Evolutionary conservation across 2,888 invertebrate species (phyloP).

Genomic region (Synergus japonicus): DNA sequence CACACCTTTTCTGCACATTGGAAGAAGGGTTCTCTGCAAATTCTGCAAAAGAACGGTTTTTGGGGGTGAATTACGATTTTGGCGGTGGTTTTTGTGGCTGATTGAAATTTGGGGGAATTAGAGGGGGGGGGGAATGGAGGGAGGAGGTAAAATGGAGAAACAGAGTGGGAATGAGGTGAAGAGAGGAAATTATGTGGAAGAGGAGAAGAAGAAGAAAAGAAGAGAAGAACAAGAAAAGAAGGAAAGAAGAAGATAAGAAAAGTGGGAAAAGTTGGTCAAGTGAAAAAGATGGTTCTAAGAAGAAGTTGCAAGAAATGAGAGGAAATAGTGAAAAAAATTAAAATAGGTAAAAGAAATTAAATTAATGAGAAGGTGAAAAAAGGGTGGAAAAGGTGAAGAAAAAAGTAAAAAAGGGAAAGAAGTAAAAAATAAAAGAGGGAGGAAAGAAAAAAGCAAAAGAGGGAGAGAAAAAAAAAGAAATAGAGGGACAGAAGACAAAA

Average conservation of each 20-base stretch:
- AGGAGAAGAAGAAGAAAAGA: background rate
- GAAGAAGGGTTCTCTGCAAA: slow-evolving; percentile 3
- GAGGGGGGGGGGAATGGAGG: background rate
- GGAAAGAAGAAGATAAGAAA: background rate
- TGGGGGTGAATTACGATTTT: background rate
- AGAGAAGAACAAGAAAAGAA: background rate
- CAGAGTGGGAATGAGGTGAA: background rate
- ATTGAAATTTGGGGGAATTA: background rate
- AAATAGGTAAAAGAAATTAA: background rate
- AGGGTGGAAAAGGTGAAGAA: background rate
- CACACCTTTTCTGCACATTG: slow-evolving; percentile 29
- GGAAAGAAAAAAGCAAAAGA: background rate
- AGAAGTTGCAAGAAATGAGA: background rate
- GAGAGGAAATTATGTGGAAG: background rate
- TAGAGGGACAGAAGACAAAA: background rate
- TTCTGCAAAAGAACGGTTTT: slow-evolving; percentile 27
- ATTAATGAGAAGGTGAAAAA: background rate
- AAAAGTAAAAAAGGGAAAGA: background rate
- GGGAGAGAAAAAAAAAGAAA: background rate
- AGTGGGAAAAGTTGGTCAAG: background rate
- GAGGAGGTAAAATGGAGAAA: background rate
- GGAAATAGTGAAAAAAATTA: background rate
- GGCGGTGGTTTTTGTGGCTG: background rate
- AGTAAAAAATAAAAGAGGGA: background rate
- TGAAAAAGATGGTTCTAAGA: background rate